Evolutionary conservation across 2,797 vertebrate genomes (phyloP).

Genomic region (Petrocephalus schoutedeni): DNA sequence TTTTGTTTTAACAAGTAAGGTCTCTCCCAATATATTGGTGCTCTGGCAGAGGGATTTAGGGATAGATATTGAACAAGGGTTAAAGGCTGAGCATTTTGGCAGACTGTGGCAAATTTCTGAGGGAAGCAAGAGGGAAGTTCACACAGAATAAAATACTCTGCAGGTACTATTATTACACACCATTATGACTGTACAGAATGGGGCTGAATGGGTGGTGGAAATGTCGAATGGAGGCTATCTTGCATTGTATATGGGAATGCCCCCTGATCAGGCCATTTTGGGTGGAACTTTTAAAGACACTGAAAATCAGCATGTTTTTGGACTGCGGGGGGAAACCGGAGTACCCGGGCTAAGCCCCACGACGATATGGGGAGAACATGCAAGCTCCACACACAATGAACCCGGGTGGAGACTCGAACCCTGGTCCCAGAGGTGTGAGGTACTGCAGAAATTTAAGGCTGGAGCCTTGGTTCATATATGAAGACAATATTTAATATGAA

Average conservation of each 20-base stretch:
- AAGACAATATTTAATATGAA: no score
- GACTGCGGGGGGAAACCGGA: background rate
- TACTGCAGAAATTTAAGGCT: background rate
- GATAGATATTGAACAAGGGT: background rate
- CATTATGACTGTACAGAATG: background rate
- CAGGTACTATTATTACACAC: background rate
- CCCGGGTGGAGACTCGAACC: background rate
- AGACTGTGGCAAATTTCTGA: background rate
- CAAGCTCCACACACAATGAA: background rate
- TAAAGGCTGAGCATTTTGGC: background rate
- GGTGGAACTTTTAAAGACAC: background rate
- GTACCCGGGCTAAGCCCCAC: background rate
- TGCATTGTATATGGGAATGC: background rate
- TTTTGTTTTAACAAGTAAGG: background rate
- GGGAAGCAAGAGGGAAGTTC: background rate
- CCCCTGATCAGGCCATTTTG: background rate
- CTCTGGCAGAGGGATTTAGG: background rate
- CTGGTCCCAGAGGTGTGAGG: background rate
- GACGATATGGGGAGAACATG: background rate
- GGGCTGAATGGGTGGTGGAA: background rate
- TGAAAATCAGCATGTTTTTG: background rate
- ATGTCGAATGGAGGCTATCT: background rate
- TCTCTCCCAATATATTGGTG: background rate
- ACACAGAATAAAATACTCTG: background rate
- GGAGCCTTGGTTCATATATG: background rate